Base-by-base conservation (phyloP, 2,113 vertebrate genomes). In the Ptilorrhoa leucosticta region DNA sequence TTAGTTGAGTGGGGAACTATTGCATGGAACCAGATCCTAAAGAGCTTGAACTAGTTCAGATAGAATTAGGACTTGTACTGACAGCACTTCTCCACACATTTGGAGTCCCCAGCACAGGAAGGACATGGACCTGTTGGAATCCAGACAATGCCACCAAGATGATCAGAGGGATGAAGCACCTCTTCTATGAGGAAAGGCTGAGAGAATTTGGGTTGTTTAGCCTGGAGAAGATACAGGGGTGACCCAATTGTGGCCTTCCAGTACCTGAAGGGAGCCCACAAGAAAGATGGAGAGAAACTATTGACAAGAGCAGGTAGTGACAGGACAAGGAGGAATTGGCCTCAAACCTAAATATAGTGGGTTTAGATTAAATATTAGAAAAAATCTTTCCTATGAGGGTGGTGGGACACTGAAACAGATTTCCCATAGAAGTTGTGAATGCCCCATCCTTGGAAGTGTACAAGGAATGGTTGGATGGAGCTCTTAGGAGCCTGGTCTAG, bases 1-100 rank as follows among this genome's bases (percentile, higher is more conserved):
- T 51, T 57, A 16, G 7, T 71, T 44, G 9, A 58, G 15, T 61
- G n/a, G 1, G 15, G 23, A 65, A 2, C 8, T 66, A 6, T 27
- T 0, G 0, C 7, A 3, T 14, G 10, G 28, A 48, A 33, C 6
- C 44, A 81, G 30, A 73, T 58, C 51, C 30, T 78, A 31, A 50
- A 45, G 15, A 66, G 19, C 22, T 68, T 5, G 4, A 66, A 22
- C 7, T 42, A n/a, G 5, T 66, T 87, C 40, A 44, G 35, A 5
- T 31, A 48, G 12, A 22, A 33, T 50, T 53, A 76, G 31, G 15
- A 35, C 5, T 83, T 72, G 8, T 21, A 58, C 4, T 68, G 30
- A 23, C 13, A 37, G 13, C 27, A 28, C 4, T 91, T 76, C 53
- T 70, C 23, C 19, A 31, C 9, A 35, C 6, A 7, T 58, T 39